Conservation (phyloP, 2,888 invertebrate genomes). For the Paralinhomoeus sp. region DNA sequence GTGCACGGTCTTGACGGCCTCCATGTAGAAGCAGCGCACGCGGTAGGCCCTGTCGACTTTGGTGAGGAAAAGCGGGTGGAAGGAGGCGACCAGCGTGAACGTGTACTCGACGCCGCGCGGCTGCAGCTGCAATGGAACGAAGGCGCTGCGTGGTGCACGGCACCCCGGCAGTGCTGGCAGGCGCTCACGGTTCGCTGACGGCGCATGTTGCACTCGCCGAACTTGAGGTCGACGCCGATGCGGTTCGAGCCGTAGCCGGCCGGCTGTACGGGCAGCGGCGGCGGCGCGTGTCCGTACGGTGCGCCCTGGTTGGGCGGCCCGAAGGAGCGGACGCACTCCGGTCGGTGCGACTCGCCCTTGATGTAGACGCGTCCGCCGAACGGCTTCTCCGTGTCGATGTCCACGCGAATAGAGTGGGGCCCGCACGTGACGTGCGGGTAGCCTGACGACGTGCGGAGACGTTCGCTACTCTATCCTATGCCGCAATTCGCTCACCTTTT, state of each 20-base stretch:
- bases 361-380: slow-evolving; percentile 17
- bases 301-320: neutral
- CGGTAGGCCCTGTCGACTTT: slow-evolving; percentile 21
- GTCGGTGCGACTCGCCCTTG: slow-evolving; percentile 14
- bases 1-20: slow-evolving; percentile 20
- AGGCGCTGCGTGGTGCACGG: neutral
- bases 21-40: slow-evolving; percentile 23
- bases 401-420: slow-evolving; percentile 13
- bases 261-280: neutral
- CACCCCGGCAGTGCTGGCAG: no score
- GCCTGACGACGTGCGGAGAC: slow-evolving; percentile 3
- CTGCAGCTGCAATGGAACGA: slow-evolving; percentile 7
- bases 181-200: slow-evolving; percentile 14
- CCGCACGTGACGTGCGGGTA: slow-evolving; percentile 18
- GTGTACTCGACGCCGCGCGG: slow-evolving; percentile 23
- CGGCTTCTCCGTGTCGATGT: slow-evolving; percentile 11
- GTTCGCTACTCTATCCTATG: no score
- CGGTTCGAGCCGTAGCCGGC: slow-evolving; percentile 1
- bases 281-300: neutral
- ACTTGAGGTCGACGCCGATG: slow-evolving; percentile 16
- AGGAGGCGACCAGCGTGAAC: slow-evolving; percentile 22
- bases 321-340: slow-evolving; percentile 2
- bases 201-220: slow-evolving; percentile 24
- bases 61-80: slow-evolving; percentile 24
- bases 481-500: slow-evolving; percentile 1